Evolutionary conservation across 2,113 vertebrate species (phyloP), one percentile per base, ranked within the genome.

Genomic region (Anguilla rostrata): DNA sequence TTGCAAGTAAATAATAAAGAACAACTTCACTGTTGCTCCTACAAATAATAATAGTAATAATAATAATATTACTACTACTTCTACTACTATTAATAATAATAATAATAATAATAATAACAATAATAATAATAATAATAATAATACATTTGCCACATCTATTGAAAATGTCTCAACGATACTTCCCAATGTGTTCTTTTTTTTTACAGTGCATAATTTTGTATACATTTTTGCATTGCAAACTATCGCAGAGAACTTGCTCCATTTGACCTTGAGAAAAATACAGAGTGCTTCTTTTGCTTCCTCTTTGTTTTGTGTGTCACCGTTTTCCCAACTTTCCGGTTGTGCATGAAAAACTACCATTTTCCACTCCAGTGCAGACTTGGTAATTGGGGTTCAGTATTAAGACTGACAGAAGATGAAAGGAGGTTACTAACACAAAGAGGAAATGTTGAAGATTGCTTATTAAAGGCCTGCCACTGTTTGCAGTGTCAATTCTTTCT

Each of bases 331-430:
- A 71, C 26, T 71, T 26, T 71, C 26, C 63, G 26, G 63, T 71
- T n/a, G 20, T n/a, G 63, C 63, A 88, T 91, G 88, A 88, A 92
- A 87, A 91, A 92, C 90, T 88, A 92, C 91, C 92, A 85, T 91
- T 95, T 94, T 95, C 92, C 91, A 93, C 92, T 92, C 88, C 90
- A 94, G 91, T 93, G 93, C 93, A 92, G 94, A 92, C 91, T 92
- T 87, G 80, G 92, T 94, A 95, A 95, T 95, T 95, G 92, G 89
- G 92, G 88, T 90, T 93, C 90, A 91, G 86, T 93, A 95, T 95
- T 92, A 95, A 94, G 94, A 95, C 91, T 94, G 95, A 95, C 94
- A 95, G 91, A 90, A 92, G 92, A 95, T 93, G 91, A 94, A 94
- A 94, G 93, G 92, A 92, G 88, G 92, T 92, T 94, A 94, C 94